Evolutionary conservation across 2,113 vertebrate species (phyloP).

Genomic region (Cinclus cinclus): DNA sequence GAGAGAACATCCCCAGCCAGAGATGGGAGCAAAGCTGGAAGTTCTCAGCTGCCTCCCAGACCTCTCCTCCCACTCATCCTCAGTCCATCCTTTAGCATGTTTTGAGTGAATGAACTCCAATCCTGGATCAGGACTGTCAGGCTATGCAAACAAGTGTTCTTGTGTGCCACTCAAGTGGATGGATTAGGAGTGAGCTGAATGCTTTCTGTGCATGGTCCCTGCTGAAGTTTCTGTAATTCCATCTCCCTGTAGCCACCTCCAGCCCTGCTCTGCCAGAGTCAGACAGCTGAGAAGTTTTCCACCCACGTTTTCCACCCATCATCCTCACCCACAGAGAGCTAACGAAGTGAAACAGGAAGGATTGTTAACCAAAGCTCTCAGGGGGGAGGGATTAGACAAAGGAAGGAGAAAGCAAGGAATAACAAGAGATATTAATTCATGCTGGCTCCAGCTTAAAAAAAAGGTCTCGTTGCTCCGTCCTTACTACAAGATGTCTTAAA

Average conservation of each 20-base stretch:
- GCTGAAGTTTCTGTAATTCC: neutral
- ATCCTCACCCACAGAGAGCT: slow-evolving; percentile 18
- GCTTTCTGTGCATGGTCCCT: neutral
- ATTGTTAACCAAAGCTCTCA: neutral
- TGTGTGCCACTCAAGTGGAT: slow-evolving; percentile 19
- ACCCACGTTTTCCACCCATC: slow-evolving; percentile 28
- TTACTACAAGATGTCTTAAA: slow-evolving; percentile 38
- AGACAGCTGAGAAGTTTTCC: slow-evolving; percentile 51
- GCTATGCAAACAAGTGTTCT: neutral
- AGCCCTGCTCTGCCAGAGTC: neutral
- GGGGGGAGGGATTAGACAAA: neutral
- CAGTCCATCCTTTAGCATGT: slow-evolving; percentile 7
- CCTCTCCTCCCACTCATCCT: neutral
- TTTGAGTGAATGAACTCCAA: neutral
- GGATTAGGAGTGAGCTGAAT: slow-evolving; percentile 3
- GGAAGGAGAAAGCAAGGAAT: slow-evolving; percentile 10
- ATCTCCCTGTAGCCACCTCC: neutral
- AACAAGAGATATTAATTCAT: slow-evolving; percentile 7
- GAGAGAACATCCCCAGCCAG: neutral
- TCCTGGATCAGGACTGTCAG: neutral
- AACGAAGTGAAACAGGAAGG: slow-evolving; percentile 42
- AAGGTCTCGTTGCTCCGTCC: neutral
- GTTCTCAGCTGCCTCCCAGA: neutral
- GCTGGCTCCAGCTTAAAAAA: neutral
- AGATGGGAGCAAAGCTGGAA: neutral